Evolutionary conservation across 2,113 vertebrate species (phyloP).

Genomic region (Pionites leucogaster): DNA sequence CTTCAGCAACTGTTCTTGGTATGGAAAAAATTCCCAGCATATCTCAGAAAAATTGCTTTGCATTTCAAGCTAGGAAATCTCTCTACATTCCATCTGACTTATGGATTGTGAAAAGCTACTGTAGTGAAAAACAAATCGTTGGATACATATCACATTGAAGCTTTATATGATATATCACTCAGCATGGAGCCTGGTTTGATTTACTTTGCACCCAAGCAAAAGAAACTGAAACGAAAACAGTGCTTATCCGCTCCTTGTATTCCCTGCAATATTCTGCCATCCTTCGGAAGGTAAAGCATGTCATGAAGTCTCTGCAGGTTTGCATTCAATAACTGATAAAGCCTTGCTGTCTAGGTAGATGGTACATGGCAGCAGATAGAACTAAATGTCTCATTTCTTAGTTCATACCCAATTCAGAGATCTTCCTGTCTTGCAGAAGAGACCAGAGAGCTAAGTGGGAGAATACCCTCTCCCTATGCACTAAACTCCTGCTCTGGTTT

Average conservation of each 20-base stretch:
- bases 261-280: conserved; percentile 1
- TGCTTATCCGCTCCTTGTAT: conserved; percentile 13
- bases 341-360: background rate
- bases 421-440: background rate
- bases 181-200: conserved; percentile 52
- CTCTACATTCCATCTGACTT: conserved; percentile 35
- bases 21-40: background rate
- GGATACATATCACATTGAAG: conserved; percentile 42
- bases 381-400: background rate
- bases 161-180: conserved; percentile 55
- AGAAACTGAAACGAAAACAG: conserved; percentile 44
- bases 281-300: background rate
- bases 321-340: conserved; percentile 24
- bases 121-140: conserved; percentile 58
- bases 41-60: conserved; percentile 24
- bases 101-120: conserved; percentile 60
- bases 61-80: conserved; percentile 56
- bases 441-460: background rate
- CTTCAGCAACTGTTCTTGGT: background rate
- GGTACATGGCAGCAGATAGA: background rate
- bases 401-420: background rate
- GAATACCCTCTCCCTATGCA: background rate
- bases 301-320: background rate
- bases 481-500: conserved; percentile 39
- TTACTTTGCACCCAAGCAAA: conserved; percentile 49